These are phyloP conservation scores for Hyles euphorbiae DNA, from an alignment of 1,140 invertebrate genomes.

Conservation along the genomic window DNA sequence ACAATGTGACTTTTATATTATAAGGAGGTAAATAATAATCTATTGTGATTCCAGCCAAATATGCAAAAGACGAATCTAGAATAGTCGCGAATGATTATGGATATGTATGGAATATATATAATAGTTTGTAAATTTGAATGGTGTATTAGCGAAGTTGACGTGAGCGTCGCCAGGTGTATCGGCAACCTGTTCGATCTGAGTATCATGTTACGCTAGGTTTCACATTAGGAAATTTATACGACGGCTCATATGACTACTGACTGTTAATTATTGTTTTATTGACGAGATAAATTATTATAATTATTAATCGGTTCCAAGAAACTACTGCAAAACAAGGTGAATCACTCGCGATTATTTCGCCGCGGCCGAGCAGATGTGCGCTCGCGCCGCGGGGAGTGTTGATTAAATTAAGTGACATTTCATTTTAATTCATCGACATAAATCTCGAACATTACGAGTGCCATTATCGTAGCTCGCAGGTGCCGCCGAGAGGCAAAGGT, in stretches of 20 bases:
- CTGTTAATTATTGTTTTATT: slow-evolving; percentile 72
- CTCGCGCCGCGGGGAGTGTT: slow-evolving; percentile 47
- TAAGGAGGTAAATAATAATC: no score
- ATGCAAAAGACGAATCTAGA: neutral
- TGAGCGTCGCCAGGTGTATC: slow-evolving; percentile 60
- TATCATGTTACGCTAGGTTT: slow-evolving; percentile 69
- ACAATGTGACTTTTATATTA: no score
- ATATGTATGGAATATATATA: slow-evolving; percentile 36
- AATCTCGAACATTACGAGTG: slow-evolving; percentile 58
- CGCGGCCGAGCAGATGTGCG: slow-evolving; percentile 41
- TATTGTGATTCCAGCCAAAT: no score
- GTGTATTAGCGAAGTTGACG: slow-evolving; percentile 61
- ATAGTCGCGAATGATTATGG: slow-evolving; percentile 17
- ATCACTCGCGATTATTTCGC: slow-evolving; percentile 57
- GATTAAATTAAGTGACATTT: slow-evolving; percentile 69
- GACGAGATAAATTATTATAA: slow-evolving; percentile 69
- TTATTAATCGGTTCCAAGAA: slow-evolving; percentile 69
- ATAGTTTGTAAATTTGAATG: slow-evolving; percentile 51
- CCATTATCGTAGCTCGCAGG: slow-evolving; percentile 47
- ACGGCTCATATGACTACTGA: slow-evolving; percentile 66
- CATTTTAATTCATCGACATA: slow-evolving; percentile 61
- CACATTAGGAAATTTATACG: slow-evolving; percentile 73
- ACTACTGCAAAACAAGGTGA: slow-evolving; percentile 69
- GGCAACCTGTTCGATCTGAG: slow-evolving; percentile 56
- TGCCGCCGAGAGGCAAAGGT: slow-evolving; percentile 49